Evolutionary conservation across 1,140 invertebrate genomes (phyloP).

Genomic region (Drosophila ogumai): DNA sequence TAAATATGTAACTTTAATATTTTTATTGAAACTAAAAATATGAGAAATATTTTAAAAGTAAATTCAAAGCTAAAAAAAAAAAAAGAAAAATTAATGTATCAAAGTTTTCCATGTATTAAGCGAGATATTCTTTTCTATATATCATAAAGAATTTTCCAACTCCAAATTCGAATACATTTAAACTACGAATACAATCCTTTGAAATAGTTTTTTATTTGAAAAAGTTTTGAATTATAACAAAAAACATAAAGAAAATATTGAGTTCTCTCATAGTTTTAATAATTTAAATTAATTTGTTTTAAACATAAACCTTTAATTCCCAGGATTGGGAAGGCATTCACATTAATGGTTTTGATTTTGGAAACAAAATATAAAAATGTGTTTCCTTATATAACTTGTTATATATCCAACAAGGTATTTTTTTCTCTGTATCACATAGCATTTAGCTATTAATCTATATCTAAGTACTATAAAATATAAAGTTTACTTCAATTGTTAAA

Average conservation of each 20-base stretch:
- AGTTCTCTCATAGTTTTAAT: neutral
- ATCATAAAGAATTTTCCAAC: no score
- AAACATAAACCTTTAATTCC: neutral
- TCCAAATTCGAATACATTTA: no score
- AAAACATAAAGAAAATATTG: neutral
- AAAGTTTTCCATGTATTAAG: no score
- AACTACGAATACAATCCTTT: neutral
- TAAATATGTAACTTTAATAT: no score
- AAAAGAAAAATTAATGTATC: no score
- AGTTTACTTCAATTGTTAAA: conserved; percentile 12
- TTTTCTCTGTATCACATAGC: conserved; percentile 20
- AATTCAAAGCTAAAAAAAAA: no score
- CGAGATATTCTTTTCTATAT: no score
- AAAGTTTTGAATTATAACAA: no score
- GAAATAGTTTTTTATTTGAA: neutral
- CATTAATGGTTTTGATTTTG: neutral
- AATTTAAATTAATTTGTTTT: neutral
- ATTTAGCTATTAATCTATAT: conserved; percentile 13
- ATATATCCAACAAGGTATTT: neutral
- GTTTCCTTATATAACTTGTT: neutral
- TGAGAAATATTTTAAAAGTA: no score
- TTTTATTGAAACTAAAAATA: no score
- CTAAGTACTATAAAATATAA: conserved; percentile 13
- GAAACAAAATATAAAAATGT: neutral
- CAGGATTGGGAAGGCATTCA: neutral